Evolutionary conservation across 2,888 invertebrate species (phyloP).

Genomic region (Nysson spinosus): DNA sequence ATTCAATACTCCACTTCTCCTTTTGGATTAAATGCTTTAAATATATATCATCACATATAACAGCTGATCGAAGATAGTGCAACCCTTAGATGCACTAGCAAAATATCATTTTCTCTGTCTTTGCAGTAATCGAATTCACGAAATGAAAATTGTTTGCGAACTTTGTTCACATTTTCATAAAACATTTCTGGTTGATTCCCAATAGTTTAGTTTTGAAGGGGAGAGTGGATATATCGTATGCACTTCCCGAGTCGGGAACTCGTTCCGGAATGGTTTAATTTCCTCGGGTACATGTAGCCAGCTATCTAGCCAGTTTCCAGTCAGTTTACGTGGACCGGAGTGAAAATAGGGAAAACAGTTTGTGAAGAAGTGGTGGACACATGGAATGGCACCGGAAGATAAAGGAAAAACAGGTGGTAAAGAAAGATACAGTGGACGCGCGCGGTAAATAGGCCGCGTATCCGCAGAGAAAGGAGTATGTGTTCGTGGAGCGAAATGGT

Average conservation of each 20-base stretch:
- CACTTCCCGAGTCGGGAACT: constrained; percentile 53
- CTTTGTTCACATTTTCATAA: background rate
- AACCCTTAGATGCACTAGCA: no score
- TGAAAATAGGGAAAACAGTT: constrained; percentile 9
- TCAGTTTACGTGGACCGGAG: constrained; percentile 19
- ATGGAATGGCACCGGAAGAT: background rate
- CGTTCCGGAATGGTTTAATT: constrained; percentile 61
- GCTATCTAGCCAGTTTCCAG: constrained; percentile 46
- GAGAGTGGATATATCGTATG: constrained; percentile 33
- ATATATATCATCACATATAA: no score
- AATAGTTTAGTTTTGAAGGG: background rate
- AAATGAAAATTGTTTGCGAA: no score
- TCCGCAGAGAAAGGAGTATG: no score
- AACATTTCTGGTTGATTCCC: background rate
- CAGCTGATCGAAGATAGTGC: no score
- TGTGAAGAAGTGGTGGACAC: background rate
- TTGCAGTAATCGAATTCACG: no score
- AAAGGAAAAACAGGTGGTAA: background rate
- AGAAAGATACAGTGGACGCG: constrained; percentile 2
- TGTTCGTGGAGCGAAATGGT: no score
- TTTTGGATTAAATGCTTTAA: no score
- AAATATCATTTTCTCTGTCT: no score
- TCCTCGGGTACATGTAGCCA: constrained; percentile 51
- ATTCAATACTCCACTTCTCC: no score
- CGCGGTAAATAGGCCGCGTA: constrained; percentile 37